Conservation (phyloP, 1,140 invertebrate species). For the Trigoniulus corallinus region DNA sequence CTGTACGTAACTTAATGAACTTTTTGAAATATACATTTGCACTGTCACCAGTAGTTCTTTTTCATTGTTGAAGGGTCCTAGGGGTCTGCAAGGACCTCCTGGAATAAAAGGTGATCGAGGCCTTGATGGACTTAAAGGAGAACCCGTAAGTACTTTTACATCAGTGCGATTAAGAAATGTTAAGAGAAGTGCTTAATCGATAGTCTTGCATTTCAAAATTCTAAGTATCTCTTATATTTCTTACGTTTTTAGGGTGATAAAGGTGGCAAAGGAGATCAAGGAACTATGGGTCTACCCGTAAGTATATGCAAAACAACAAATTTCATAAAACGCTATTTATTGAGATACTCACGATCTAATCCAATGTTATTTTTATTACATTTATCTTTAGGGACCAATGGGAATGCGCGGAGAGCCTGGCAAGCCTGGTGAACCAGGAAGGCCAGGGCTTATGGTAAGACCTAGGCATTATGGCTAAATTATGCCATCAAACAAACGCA, state of each 20-base stretch:
- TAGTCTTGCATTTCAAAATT: background rate
- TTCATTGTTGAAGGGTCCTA: conserved; percentile 32
- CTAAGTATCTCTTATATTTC: background rate
- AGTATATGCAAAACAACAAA: conserved; percentile 32
- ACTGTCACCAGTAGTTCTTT: background rate
- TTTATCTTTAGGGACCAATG: conserved; percentile 58
- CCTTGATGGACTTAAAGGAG: conserved; percentile 70
- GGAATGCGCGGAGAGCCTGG: conserved; percentile 66
- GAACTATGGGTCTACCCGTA: conserved; percentile 89
- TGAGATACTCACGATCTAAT: background rate
- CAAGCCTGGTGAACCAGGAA: conserved; percentile 51
- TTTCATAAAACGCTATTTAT: too few species aligned
- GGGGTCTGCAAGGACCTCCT: conserved; percentile 59
- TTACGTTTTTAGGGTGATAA: conserved; percentile 54
- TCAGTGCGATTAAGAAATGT: background rate
- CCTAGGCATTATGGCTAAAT: conserved; percentile 2
- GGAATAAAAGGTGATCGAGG: conserved; percentile 78
- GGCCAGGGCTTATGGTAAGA: conserved; percentile 58
- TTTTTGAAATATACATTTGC: conserved; percentile 16
- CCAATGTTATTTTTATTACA: background rate
- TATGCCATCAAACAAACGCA: background rate
- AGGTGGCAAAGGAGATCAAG: conserved; percentile 73
- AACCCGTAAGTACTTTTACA: conserved; percentile 43
- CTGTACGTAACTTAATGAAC: too few species aligned
- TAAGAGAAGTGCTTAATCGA: background rate